Conservation (phyloP, 1,140 invertebrate species). For the Belonocnema kinseyi region DNA sequence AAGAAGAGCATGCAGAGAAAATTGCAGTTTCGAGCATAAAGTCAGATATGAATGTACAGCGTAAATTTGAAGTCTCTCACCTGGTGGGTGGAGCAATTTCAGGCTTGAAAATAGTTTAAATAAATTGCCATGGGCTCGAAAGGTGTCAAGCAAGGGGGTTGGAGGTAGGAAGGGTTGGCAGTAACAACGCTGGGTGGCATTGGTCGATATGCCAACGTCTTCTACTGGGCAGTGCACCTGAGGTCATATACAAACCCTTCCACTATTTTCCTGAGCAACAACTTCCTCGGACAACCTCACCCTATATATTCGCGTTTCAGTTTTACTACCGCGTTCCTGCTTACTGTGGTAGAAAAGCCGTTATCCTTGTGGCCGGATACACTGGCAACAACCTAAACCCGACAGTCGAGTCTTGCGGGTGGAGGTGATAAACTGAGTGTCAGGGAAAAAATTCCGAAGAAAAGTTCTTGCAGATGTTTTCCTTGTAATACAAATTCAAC, state of each 20-base stretch:
- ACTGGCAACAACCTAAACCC: constrained; percentile 11
- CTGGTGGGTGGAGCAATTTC: neutral
- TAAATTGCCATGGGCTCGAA: neutral
- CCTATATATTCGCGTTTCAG: constrained; percentile 27
- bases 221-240: constrained; percentile 46
- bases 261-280: constrained; percentile 1
- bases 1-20: no score
- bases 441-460: neutral
- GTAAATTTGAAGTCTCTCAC: no score
- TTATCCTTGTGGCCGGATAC: constrained; percentile 22
- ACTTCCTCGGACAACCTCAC: constrained; percentile 4
- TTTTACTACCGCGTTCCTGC: constrained; percentile 23
- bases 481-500: neutral
- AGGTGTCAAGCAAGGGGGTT: constrained; percentile 33
- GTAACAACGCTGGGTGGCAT: constrained; percentile 36
- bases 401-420: neutral
- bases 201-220: constrained; percentile 59
- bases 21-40: no score
- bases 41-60: no score
- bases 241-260: constrained; percentile 50
- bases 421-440: neutral
- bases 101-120: neutral
- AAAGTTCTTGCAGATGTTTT: constrained; percentile 1
- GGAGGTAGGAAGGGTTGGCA: constrained; percentile 28
- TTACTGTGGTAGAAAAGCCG: constrained; percentile 25